These are phyloP conservation scores for Sinodicranocentrus sp. DNA, from an alignment of 2,888 invertebrate species.

Conservation along the genomic window DNA sequence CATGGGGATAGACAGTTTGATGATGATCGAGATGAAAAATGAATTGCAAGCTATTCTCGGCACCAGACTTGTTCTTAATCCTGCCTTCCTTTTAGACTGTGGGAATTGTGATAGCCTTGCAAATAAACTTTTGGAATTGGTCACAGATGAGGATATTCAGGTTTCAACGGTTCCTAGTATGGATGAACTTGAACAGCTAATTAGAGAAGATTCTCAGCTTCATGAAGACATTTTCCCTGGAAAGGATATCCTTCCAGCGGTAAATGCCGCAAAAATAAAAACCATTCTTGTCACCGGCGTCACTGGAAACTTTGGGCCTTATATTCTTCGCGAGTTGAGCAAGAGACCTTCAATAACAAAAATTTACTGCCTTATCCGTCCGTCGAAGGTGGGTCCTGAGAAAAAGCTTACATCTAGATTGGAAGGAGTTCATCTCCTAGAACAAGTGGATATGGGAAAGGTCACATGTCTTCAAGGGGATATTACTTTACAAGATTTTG, in stretches of 20 bases:
- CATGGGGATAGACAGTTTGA: conserved; percentile 63
- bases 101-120: not conserved
- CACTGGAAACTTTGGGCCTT: conserved; percentile 58
- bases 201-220: conserved; percentile 37
- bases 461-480: conserved; percentile 40
- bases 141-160: not conserved
- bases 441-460: not conserved
- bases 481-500: conserved; percentile 37
- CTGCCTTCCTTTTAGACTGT: conserved; percentile 18
- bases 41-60: conserved; percentile 38
- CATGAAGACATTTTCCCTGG: not conserved
- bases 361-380: conserved; percentile 55
- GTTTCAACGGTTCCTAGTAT: too few relatives aligned
- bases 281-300: conserved; percentile 55
- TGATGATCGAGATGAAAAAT: conserved; percentile 70
- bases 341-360: conserved; percentile 15
- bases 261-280: not conserved
- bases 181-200: conserved; percentile 34
- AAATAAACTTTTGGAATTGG: not conserved
- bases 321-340: conserved; percentile 48
- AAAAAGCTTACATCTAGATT: conserved; percentile 22
- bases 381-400: not conserved
- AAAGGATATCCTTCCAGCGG: not conserved
- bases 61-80: conserved; percentile 1
- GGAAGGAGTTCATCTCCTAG: not conserved